Base-by-base conservation (phyloP, 2,113 vertebrate species). In the Anser brachyrhynchus region DNA sequence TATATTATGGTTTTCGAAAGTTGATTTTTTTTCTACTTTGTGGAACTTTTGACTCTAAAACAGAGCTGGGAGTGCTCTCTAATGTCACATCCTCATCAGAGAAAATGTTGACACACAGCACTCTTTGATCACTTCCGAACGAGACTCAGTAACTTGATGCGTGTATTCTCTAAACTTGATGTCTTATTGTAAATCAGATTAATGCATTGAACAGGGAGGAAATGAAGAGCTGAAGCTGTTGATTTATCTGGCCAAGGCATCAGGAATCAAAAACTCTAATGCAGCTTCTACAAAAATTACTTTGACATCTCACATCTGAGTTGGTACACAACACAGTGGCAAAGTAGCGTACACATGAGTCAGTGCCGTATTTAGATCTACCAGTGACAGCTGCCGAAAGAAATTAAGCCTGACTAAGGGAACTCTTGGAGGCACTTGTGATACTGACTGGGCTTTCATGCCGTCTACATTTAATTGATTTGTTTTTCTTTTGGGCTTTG, bases 321-420 rank as follows among this genome's bases (percentile, higher is more conserved):
- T 76, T 25, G 65, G 73, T 54, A 28, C 55, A 73, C 29, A 96
- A 72, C 16, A 23, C 37, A 87, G 52, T 66, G 28, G 71, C 65
- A 84, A 52, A 89, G 58, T 7, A 71, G 14, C 19, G 11, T 31
- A 73, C n/a, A 49, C 39, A 80, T 33, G 72, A n/a, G 7, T 58
- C 28, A 59, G 84, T 75, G 65, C 94, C 52, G 37, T 89, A 28
- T 13, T 13, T 81, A 81, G 71, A 65, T 91, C 54, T 93, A 44
- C 46, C 94, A 90, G 89, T 87, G 88, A 66, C 82, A 94, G 86
- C 85, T 89, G 49, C 94, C 92, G 84, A 90, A 90, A 86, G 84
- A 96, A 96, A 89, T 92, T 92, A 86, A 95, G 59, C 75, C 95
- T 86, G 44, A 55, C 52, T 66, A 49, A 83, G 64, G 44, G 92